Base-by-base conservation (phyloP, 1,140 invertebrate species). In the Samia ricini region DNA sequence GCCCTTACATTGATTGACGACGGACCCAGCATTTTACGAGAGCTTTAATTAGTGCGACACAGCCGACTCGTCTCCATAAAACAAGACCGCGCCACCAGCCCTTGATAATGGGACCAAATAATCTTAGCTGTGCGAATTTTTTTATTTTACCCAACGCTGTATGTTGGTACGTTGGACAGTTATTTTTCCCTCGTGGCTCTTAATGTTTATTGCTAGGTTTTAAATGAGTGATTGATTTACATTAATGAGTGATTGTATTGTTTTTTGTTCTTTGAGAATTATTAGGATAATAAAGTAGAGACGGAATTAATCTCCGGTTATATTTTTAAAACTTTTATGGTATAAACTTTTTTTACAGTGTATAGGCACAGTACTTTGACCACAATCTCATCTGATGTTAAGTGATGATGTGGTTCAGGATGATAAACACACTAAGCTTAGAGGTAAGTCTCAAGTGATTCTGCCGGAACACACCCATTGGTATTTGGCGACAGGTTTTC, bases 1-100 rank as follows among this genome's bases (percentile, higher is more conserved):
- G 49, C 74, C 70, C 75, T 79, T 70, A 79, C 78, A 79, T 76
- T 84, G 81, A 84, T 84, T 81, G 79, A 80, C 79, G 76, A 71
- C 69, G 66, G 76, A 76, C 77, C 76, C 73, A 63, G 69, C 69
- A 66, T 77, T 83, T 77, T 79, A 81, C 62, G 79, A 80, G 74
- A 66, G 73, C 65, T 61, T 71, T 81, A 84, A 84, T 84, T 84
- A 84, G 71, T 69, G 64, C 74, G 78, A 76, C 81, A 79, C 77
- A 73, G 66, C 67, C 68, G 74, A 69, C 75, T 76, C 71, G 72
- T 74, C 69, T 73, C 75, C 64, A 70, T 74, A 74, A 78, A 76
- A 71, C 63, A 60, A 60, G 64, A 68, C 24, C 42, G n/a, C 8
- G 33, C 33, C 33, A 42, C 3, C 33, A 56, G 22, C 24, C 18